phyloP scores from a whole-genome alignment of 2,113 vertebrate species.

The Saimiri boliviensis region DNA sequence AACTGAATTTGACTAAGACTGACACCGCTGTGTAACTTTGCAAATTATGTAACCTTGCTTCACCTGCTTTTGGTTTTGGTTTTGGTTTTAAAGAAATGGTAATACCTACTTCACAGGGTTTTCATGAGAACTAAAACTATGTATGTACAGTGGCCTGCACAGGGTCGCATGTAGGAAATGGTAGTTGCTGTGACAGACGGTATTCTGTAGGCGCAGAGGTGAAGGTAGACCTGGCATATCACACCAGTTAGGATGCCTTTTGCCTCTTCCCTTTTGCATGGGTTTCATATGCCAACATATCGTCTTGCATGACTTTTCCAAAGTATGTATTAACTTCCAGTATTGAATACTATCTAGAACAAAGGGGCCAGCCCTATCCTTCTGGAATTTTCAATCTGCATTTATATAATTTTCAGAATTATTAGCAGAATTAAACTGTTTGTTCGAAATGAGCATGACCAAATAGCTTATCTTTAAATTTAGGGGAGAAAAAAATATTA shows the following conservation, averaged over 20 bases:
- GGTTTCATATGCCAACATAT: not conserved
- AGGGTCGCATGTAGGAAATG: not conserved
- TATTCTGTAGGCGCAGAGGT: not conserved
- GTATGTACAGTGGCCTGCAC: too few species aligned
- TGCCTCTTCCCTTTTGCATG: not conserved
- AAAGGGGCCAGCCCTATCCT: not conserved
- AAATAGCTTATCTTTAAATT: not conserved
- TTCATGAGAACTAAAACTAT: not conserved
- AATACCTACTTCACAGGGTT: not conserved
- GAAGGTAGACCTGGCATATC: rapidly evolving
- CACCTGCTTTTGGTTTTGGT: not conserved
- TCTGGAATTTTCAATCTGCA: not conserved
- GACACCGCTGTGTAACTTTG: not conserved
- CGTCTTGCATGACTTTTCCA: not conserved
- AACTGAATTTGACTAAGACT: not conserved
- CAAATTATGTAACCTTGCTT: not conserved
- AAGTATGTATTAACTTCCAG: not conserved
- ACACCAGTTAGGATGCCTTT: not conserved
- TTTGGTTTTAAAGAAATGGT: not conserved
- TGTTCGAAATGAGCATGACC: not conserved
- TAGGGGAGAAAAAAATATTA: not conserved
- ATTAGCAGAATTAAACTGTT: not conserved
- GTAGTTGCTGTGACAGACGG: not conserved
- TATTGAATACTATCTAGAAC: not conserved
- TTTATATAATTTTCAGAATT: not conserved